These are phyloP conservation scores for Sericinus montela DNA, from an alignment of 2,888 invertebrate species.

Conservation along the genomic window DNA sequence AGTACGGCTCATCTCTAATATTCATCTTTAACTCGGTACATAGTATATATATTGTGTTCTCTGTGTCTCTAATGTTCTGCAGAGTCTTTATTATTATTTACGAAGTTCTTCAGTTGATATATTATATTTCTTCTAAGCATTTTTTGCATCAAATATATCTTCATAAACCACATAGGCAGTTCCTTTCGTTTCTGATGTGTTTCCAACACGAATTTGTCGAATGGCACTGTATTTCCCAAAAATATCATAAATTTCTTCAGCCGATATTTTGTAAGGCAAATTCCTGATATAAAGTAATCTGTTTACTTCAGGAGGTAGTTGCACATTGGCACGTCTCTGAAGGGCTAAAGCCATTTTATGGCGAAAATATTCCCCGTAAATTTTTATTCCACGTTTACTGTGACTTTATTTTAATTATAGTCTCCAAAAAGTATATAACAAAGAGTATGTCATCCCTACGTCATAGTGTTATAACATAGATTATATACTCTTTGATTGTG, in stretches of 20 bases:
- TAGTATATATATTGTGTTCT: no score
- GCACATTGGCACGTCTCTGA: constrained; percentile 88
- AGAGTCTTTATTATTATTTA: no score
- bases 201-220: constrained; percentile 98
- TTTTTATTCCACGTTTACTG: no score
- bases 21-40: no score
- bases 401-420: no score
- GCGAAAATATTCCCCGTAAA: no score
- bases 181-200: constrained; percentile 98
- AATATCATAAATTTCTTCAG: constrained; percentile 99
- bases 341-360: constrained; percentile 83
- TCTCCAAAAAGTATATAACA: no score
- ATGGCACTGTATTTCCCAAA: constrained; percentile 99
- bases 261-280: constrained; percentile 99
- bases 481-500: no score
- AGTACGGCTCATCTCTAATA: no score
- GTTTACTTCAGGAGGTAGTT: constrained; percentile 99
- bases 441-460: no score
- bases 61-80: no score
- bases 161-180: constrained; percentile 99
- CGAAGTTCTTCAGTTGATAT: constrained; percentile 80
- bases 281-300: constrained; percentile 97
- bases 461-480: no score
- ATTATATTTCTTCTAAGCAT: constrained; percentile 98
- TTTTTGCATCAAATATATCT: constrained; percentile 99